Conservation (phyloP, 2,888 invertebrate species). For the Apotomis capreana region DNA sequence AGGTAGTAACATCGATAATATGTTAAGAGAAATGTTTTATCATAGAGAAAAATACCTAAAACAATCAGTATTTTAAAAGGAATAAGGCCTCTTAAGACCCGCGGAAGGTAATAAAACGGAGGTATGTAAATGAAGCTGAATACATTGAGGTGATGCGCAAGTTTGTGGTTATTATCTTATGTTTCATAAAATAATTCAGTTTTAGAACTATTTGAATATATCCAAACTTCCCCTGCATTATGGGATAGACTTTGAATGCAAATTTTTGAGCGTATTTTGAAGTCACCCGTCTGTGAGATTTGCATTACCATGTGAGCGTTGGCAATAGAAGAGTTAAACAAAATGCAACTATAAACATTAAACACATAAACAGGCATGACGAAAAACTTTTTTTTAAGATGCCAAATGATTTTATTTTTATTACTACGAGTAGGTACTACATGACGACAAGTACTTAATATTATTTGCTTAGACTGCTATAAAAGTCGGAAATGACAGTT, state of each 20-base stretch:
- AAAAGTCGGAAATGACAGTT: too few species aligned
- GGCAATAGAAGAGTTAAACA: neutral
- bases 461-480: too few species aligned
- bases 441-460: too few species aligned
- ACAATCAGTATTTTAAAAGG: too few species aligned
- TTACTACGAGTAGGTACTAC: too few species aligned
- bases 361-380: too few species aligned
- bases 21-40: too few species aligned
- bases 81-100: slow-evolving; percentile 5
- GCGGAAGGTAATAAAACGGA: slow-evolving; percentile 35
- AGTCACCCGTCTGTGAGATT: neutral
- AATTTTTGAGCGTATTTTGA: slow-evolving; percentile 19
- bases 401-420: too few species aligned
- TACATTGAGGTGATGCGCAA: slow-evolving; percentile 39
- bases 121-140: slow-evolving; percentile 40
- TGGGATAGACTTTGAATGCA: slow-evolving; percentile 30
- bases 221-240: slow-evolving; percentile 33
- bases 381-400: too few species aligned
- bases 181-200: slow-evolving; percentile 42
- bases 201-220: slow-evolving; percentile 39
- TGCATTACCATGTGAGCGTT: neutral
- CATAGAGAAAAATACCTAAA: too few species aligned
- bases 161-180: slow-evolving; percentile 41
- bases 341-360: neutral
- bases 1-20: too few species aligned